Evolutionary conservation across 2,113 vertebrate species (phyloP), one percentile per base, ranked within the genome.

Genomic region (Synchiropus splendidus): DNA sequence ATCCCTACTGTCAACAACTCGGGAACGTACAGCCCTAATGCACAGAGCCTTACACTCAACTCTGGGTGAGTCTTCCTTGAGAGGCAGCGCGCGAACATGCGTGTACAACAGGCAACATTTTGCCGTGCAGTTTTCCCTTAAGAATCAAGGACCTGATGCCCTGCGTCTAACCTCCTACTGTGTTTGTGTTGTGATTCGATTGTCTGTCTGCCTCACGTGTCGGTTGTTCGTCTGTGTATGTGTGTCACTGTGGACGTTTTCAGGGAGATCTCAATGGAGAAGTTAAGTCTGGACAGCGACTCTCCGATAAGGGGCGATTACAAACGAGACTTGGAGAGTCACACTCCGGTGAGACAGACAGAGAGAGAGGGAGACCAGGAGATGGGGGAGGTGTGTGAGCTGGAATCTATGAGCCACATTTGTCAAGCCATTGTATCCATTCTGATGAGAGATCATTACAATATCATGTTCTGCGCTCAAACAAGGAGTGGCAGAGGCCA

Each of bases 221-320:
- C 6, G 31, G 58, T 58, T 51, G 48, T 48, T 10, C 42, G 43
- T 54, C n/a, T n/a, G n/a, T n/a, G n/a, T n/a, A n/a, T n/a, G n/a
- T n/a, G n/a, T 54, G 18, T 18, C 11, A n/a, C n/a, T n/a, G 37
- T 41, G n/a, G 45, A 39, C 37, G 45, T 31, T 76, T 75, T 6
- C 72, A 91, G 90, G 6, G 89, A 91, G 63, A 73, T 90, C 59
- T 85, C 88, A 6, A 54, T 91, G 65, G 89, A 91, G 75, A 91
- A 90, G 72, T 59, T 90, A 64, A 88, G 70, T 71, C 79, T 89
- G 12, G 87, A 89, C 44, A 63, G 41, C 2, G 88, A 90, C 30
- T 78, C 76, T 37, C 79, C 79, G 3, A 64, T 80, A 39, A 84
- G 70, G 65, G 60, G 69, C 43, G 83, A 85, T 65, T 78, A 71